Percentiles rank a stretch among this genome's conserved stretches.
phyloP scores from a whole-genome alignment of 2,797 vertebrate genomes.

The Pyrocephalus nanus region DNA sequence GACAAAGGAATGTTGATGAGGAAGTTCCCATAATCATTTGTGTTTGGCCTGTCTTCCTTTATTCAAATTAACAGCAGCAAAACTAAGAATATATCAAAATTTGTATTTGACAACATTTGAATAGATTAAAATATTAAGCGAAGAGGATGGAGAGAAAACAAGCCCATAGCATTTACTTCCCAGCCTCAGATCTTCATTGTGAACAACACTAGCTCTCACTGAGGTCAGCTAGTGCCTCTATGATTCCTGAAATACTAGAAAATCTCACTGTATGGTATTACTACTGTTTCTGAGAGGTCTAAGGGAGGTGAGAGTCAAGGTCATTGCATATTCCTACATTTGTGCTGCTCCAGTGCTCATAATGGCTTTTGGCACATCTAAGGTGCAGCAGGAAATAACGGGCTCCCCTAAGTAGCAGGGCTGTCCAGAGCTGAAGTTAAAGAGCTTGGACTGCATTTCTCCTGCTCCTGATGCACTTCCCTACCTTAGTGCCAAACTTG shows the following conservation, averaged over 20 bases:
- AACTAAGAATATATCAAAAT: background rate
- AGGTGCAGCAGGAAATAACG: background rate
- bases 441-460: background rate
- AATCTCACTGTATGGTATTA: background rate
- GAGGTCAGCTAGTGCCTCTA: background rate
- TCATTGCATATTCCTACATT: background rate
- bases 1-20: background rate
- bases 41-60: background rate
- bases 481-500: background rate
- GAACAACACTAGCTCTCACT: background rate
- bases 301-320: background rate
- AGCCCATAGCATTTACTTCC: background rate
- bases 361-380: background rate
- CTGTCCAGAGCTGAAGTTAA: background rate
- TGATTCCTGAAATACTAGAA: background rate
- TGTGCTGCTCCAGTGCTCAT: background rate
- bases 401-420: background rate
- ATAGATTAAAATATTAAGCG: background rate
- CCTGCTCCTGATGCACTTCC: background rate
- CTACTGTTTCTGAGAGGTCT: background rate
- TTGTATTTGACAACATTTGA: background rate
- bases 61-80: background rate
- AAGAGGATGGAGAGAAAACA: background rate
- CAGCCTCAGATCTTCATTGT: fast-evolving
- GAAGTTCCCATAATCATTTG: background rate